Conservation (phyloP, 2,888 invertebrate genomes). For the Emmelina monodactyla region DNA sequence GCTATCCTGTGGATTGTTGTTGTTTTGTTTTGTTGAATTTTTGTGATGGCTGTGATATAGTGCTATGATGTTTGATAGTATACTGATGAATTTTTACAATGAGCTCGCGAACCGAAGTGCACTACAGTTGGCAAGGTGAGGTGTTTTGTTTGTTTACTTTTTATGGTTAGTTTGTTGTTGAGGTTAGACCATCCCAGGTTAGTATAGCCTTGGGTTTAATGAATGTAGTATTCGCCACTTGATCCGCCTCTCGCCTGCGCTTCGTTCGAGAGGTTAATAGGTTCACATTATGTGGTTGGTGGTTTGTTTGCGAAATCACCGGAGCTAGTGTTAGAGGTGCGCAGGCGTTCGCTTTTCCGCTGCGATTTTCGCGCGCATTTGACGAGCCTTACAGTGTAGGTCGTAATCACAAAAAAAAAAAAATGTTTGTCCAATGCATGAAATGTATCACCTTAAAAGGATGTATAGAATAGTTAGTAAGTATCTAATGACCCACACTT, state of each 20-base stretch:
- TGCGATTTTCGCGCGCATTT: constrained; percentile 51
- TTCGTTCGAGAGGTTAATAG: constrained; percentile 64
- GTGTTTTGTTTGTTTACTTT: constrained; percentile 47
- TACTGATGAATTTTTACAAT: constrained; percentile 61
- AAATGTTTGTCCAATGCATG: no score
- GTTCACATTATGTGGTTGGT: constrained; percentile 65
- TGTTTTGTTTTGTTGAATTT: constrained; percentile 35
- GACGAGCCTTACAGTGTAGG: constrained; percentile 22
- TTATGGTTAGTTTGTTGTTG: constrained; percentile 26
- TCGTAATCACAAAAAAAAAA: no score
- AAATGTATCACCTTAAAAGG: no score
- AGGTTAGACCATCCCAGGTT: no score
- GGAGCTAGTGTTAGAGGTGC: constrained; percentile 38
- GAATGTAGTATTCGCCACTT: constrained; percentile 52
- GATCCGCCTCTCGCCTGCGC: constrained; percentile 63
- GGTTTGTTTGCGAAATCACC: constrained; percentile 60
- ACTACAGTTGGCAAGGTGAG: constrained; percentile 64
- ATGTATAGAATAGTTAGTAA: no score
- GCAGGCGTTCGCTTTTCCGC: constrained; percentile 49
- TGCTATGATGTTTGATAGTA: constrained; percentile 64
- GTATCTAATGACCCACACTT: no score
- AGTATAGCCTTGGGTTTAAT: constrained; percentile 60
- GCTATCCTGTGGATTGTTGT: constrained; percentile 51
- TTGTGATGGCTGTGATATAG: constrained; percentile 63
- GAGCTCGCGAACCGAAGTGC: constrained; percentile 62